phyloP scores from a whole-genome alignment of 2,888 invertebrate species.

The Petrophora chlorosata region DNA sequence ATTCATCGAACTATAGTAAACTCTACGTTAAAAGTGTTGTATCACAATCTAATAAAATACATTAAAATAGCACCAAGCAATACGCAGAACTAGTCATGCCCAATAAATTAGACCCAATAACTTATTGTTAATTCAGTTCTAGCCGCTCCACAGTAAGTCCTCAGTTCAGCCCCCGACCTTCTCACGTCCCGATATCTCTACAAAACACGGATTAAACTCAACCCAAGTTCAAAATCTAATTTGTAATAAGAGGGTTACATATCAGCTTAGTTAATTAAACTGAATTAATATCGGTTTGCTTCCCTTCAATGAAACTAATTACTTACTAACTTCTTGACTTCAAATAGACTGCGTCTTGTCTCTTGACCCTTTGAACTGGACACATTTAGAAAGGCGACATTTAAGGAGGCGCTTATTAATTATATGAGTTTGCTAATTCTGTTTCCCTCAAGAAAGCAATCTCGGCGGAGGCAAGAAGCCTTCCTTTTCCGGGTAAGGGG shows the following conservation, averaged over 20 bases:
- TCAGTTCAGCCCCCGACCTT: constrained; percentile 16
- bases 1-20: too few relatives aligned
- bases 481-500: constrained; percentile 5
- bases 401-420: constrained; percentile 23
- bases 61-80: background rate
- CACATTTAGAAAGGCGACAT: constrained; percentile 25
- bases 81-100: background rate
- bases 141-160: constrained; percentile 8
- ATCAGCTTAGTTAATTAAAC: constrained; percentile 43
- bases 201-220: constrained; percentile 36
- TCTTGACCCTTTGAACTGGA: constrained; percentile 28
- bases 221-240: constrained; percentile 40
- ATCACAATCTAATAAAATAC: constrained; percentile 19
- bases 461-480: constrained; percentile 5
- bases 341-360: constrained; percentile 27
- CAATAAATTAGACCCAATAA: constrained; percentile 7
- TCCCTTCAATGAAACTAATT: constrained; percentile 34
- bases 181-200: constrained; percentile 24
- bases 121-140: constrained; percentile 14
- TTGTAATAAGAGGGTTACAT: constrained; percentile 42
- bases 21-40: too few relatives aligned
- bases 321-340: constrained; percentile 36
- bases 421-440: constrained; percentile 13
- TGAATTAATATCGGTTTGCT: constrained; percentile 39
- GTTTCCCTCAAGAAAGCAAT: constrained; percentile 15